Evolutionary conservation across 2,888 invertebrate genomes (phyloP), one percentile per base, ranked within the genome.

Genomic region (Parnassius smintheus): DNA sequence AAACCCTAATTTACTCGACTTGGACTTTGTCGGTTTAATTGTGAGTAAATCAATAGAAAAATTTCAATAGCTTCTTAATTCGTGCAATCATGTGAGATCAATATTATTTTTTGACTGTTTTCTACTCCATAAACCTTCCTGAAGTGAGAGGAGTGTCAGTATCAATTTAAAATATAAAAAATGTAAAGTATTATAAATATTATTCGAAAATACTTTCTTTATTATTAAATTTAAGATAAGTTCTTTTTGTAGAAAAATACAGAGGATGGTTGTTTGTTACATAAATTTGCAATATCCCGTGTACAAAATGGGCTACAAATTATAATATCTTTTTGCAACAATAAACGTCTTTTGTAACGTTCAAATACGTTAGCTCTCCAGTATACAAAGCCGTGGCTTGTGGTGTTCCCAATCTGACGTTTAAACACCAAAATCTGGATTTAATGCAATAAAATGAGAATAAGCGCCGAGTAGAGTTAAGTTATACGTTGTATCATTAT

Each of bases 361-460:
- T 52, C 59, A 64, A 64, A 64, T 64, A 59, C 59, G 56, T 52
- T 59, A 50, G 49, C 49, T 59, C 54, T 44, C 44, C 48, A 49
- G 41, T 46, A 50, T 64, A 64, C 56, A 59, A 58, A 55, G 63
- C 59, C 56, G 35, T 52, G 52, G 55, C 56, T 22, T 51, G 41
- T 52, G 41, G 54, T 56, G 53, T 60, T 53, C 45, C 56, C 53
- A 52, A 64, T 59, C 51, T 42, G 56, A 45, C 52, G 59, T 48
- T 56, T 57, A 60, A 60, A 60, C 56, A 64, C 52, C 49, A 61
- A 60, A 64, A 64, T 60, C 53, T 50, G 35, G 44, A 52, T 57
- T 57, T 63, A 63, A 63, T 63, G 46, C 56, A 63, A 55, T 56
- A 13, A n/a, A 46, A 63, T 55, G 55, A 63, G 52, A 41, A 25